phyloP scores from a whole-genome alignment of 2,797 vertebrate genomes.

The Harpagifer antarcticus region DNA sequence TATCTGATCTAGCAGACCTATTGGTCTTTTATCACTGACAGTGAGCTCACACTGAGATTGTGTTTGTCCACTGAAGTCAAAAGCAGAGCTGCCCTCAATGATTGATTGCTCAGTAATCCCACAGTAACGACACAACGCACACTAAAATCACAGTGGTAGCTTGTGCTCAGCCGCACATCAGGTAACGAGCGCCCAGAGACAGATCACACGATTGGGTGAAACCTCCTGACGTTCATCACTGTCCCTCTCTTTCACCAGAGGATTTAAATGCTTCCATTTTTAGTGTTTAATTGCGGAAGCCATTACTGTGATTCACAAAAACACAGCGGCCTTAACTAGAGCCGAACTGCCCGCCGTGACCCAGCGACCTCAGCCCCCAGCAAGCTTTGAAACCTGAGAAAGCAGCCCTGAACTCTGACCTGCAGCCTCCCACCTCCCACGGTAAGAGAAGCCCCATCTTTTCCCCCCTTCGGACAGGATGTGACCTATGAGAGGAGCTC shows the following conservation, averaged over 20 bases:
- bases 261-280: slow-evolving; percentile 84
- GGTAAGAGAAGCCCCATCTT: slow-evolving; percentile 57
- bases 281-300: slow-evolving; percentile 83
- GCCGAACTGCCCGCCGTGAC: slow-evolving; percentile 72
- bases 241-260: slow-evolving; percentile 44
- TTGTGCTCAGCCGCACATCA: slow-evolving; percentile 32
- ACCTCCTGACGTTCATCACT: slow-evolving; percentile 39
- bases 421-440: slow-evolving; percentile 74
- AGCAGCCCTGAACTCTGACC: slow-evolving; percentile 79
- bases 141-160: slow-evolving; percentile 38
- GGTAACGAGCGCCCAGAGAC: slow-evolving; percentile 54
- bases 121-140: slow-evolving; percentile 54
- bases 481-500: slow-evolving; percentile 78
- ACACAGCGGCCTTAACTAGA: slow-evolving; percentile 71
- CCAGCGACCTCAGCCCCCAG: slow-evolving; percentile 64
- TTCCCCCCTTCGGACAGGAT: slow-evolving; percentile 82
- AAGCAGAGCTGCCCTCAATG: slow-evolving; percentile 66
- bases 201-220: slow-evolving; percentile 40
- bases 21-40: slow-evolving; percentile 45
- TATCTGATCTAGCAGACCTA: slow-evolving; percentile 18
- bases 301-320: slow-evolving; percentile 77
- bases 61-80: slow-evolving; percentile 80
- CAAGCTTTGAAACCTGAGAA: slow-evolving; percentile 86
- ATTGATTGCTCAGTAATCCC: slow-evolving; percentile 76
- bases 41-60: slow-evolving; percentile 72